These are phyloP conservation scores for Tragelaphus buxtoni DNA, from an alignment of 2,113 vertebrate species.

Conservation along the genomic window DNA sequence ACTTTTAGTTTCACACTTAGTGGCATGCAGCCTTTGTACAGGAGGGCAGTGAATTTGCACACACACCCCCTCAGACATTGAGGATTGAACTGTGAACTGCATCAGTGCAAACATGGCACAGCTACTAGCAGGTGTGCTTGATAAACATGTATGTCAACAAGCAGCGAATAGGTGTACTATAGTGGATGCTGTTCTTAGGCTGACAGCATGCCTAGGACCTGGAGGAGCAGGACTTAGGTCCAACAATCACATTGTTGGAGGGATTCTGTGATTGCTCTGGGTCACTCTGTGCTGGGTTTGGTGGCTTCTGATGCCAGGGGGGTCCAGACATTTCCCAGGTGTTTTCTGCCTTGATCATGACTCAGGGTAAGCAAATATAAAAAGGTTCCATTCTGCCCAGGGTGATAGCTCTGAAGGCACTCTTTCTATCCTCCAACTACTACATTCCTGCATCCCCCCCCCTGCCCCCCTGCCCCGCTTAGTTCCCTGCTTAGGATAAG, in stretches of 20 bases:
- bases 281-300: not conserved
- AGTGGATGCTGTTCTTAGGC: not conserved
- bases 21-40: not conserved
- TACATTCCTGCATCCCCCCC: rapidly evolving
- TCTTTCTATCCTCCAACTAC: not conserved
- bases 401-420: not conserved
- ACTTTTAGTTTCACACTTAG: not conserved
- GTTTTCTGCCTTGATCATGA: not conserved
- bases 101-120: not conserved
- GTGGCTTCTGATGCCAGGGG: not conserved
- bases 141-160: not conserved
- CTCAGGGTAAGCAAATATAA: not conserved
- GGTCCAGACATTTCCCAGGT: not conserved
- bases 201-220: not conserved
- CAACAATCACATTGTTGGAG: not conserved
- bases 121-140: not conserved
- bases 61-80: not conserved
- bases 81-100: not conserved
- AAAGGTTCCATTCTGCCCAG: not conserved
- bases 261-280: not conserved
- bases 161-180: not conserved
- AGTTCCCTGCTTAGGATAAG: not conserved
- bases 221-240: not conserved
- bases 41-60: not conserved
- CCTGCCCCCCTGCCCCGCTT: too few relatives aligned